A percentile compares a stretch with the other conserved stretches of the same genome.
Evolutionary conservation across 2,797 vertebrate genomes (phyloP).

Genomic region (Sandelia bainsii): DNA sequence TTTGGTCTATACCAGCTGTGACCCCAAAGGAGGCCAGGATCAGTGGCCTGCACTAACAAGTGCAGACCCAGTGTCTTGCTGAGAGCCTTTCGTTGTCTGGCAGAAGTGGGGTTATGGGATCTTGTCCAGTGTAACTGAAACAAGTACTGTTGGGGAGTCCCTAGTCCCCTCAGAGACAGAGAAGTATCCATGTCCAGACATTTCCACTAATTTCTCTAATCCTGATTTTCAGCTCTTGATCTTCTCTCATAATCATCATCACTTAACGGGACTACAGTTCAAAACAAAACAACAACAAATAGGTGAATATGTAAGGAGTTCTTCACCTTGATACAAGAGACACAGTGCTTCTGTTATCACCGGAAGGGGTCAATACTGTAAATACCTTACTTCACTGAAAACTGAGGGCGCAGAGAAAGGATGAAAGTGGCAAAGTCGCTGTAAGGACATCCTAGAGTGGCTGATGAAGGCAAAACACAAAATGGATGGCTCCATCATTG

Average conservation of each 20-base stretch:
- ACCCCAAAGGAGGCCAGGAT: conserved; percentile 57
- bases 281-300: conserved; percentile 36
- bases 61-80: conserved; percentile 52
- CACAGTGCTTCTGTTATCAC: conserved; percentile 43
- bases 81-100: conserved; percentile 57
- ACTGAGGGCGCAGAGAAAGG: conserved; percentile 26
- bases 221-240: conserved; percentile 20
- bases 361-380: conserved; percentile 61
- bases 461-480: conserved; percentile 67
- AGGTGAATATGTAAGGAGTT: conserved; percentile 46
- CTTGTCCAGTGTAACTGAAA: conserved; percentile 48
- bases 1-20: conserved; percentile 40
- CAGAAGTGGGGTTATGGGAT: conserved; percentile 38
- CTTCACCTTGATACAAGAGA: conserved; percentile 47
- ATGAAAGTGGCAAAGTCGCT: conserved; percentile 53
- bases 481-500: conserved; percentile 62
- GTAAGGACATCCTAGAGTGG: conserved; percentile 61
- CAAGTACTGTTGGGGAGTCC: conserved; percentile 50
- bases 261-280: conserved; percentile 21
- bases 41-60: conserved; percentile 65
- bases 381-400: conserved; percentile 44
- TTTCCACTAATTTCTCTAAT: conserved; percentile 25
- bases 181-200: conserved; percentile 53
- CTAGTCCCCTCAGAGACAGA: conserved; percentile 40
- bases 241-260: conserved; percentile 15